phyloP scores from a whole-genome alignment of 2,113 vertebrate species.

The Apodemus sylvaticus region DNA sequence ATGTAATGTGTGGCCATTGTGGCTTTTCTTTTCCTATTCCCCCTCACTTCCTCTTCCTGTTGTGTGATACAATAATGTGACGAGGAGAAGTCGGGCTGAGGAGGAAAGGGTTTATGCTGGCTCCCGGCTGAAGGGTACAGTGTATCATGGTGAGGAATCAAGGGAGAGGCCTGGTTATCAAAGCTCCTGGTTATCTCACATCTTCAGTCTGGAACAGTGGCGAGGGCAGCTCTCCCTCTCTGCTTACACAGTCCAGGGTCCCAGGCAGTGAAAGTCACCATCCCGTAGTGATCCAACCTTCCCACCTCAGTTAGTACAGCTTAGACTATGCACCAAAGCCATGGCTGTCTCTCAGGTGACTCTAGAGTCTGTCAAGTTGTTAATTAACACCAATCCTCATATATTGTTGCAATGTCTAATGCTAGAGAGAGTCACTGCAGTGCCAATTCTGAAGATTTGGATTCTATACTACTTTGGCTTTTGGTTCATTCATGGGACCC shows the following conservation, averaged over 20 bases:
- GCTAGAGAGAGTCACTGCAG: rapidly evolving
- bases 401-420: neutral
- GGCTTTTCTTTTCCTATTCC: neutral
- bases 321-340: neutral
- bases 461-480: neutral
- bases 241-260: neutral
- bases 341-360: rapidly evolving
- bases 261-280: no score
- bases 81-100: neutral
- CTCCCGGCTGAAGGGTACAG: no score
- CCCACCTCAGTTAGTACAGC: neutral
- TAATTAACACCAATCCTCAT: no score
- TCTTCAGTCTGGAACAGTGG: no score
- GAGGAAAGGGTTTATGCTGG: no score
- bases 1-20: rapidly evolving
- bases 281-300: neutral
- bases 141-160: neutral
- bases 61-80: neutral
- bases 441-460: neutral
- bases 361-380: neutral
- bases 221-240: neutral
- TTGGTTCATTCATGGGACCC: neutral
- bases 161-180: neutral
- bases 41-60: neutral
- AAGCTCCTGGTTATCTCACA: no score